Evolutionary conservation across 2,797 vertebrate genomes (phyloP).

Genomic region (Scomberomorus guttatus): DNA sequence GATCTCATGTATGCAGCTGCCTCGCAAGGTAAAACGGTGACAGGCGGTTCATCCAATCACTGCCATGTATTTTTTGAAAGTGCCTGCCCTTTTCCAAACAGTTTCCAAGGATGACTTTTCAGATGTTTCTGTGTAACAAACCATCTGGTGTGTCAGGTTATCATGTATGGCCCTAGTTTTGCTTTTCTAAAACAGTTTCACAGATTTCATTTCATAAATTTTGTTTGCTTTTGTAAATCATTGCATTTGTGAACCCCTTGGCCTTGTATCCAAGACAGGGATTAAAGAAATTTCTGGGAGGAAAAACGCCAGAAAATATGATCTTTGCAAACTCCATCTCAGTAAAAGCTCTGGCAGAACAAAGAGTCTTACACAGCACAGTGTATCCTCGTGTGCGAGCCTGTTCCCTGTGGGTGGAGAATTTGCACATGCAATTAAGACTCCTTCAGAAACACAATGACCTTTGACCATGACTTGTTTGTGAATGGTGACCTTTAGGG

Average conservation of each 20-base stretch:
- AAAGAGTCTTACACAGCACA: conserved; percentile 51
- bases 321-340: conserved; percentile 31
- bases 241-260: neutral
- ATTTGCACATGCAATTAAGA: conserved; percentile 74
- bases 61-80: too few species aligned
- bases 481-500: conserved; percentile 69
- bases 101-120: too few species aligned
- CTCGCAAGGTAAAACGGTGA: too few species aligned
- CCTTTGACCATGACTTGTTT: conserved; percentile 67
- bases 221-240: conserved; percentile 6
- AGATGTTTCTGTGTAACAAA: too few species aligned
- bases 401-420: conserved; percentile 66
- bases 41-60: too few species aligned
- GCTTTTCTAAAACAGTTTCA: neutral
- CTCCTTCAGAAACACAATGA: conserved; percentile 64
- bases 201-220: neutral
- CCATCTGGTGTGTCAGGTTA: too few species aligned
- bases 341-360: conserved; percentile 43
- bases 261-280: conserved; percentile 2
- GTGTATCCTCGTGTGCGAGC: conserved; percentile 51
- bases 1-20: too few species aligned
- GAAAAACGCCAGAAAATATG: conserved; percentile 27
- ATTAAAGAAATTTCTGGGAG: conserved; percentile 25
- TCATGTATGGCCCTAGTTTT: neutral
- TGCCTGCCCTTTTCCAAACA: too few species aligned